Base-by-base conservation (phyloP, 2,113 vertebrate genomes). In the Pyrgilauda ruficollis region DNA sequence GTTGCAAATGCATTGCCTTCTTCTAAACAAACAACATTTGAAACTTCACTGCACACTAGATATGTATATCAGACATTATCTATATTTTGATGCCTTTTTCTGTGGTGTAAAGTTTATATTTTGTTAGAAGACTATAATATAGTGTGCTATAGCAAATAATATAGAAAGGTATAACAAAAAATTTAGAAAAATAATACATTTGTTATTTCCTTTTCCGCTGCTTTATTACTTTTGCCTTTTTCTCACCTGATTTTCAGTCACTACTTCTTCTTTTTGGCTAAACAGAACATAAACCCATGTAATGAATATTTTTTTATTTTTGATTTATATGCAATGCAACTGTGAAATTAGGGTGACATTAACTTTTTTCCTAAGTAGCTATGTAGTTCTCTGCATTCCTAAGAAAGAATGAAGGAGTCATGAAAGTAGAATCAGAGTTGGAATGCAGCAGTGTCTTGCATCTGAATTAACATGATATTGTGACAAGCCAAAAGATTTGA, bases 401-500 rank as follows among this genome's bases (percentile, higher is more conserved):
- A 58, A 68, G 41, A 53, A 90, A 61, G 6, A 19, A 2, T 44
- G 8, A 15, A 63, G 10, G 2, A 15, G 6, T 2, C 15, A 58
- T 35, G 22, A 12, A 37, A 90, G 19, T 10, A 69, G 89, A 92
- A 76, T 83, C 58, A 73, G n/a, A 88, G 30, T 41, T 67, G 15
- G 75, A 91, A 92, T 78, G 30, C n/a, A 89, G 44, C 91, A 66
- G 55, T 78, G 18, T 43, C 46, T 96, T 92, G 78, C 89, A 70
- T 95, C 35, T 97, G 50, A 90, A 64, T 87, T 96, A 89, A 95
- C 62, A 75, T 86, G 56, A 46, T 90, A 70, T 46, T 89, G 61
- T 63, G 46, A 91, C 61, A 92, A 92, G 77, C 63, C 83, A 94
- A 93, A 95, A 90, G 62, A 69, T 58, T 63, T 91, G 56, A 92